Conservation (phyloP, 35 echinoderm and acorn worm species). For the Heliocidaris erythrogramma region DNA sequence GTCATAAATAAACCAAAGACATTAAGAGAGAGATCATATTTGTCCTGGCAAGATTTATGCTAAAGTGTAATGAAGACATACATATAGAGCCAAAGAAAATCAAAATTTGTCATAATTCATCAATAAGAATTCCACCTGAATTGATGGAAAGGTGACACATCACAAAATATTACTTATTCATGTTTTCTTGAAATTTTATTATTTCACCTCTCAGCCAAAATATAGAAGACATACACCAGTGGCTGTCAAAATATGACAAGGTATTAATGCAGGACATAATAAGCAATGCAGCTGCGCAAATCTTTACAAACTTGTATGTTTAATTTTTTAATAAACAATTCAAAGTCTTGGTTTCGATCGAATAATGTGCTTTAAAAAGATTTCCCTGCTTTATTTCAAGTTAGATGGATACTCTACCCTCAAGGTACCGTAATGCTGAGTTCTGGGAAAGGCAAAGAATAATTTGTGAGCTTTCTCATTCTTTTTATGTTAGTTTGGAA, state of each 20-base stretch:
- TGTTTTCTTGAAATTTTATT: neutral
- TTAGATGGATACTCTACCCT: neutral
- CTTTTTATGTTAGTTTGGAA: no score
- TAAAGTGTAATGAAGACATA: neutral
- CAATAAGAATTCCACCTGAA: neutral
- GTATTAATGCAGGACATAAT: neutral
- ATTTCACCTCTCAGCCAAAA: no score
- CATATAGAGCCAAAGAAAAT: neutral
- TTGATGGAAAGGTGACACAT: neutral
- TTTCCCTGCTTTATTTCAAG: neutral
- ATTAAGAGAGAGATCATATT: neutral
- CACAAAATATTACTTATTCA: neutral
- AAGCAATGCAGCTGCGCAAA: neutral
- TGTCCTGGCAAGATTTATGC: neutral
- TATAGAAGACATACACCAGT: neutral
- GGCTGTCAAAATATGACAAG: neutral
- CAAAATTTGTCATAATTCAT: neutral
- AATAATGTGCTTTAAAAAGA: neutral
- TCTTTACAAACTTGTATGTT: neutral
- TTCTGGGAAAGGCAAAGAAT: no score
- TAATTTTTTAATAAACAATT: neutral
- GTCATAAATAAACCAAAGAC: neutral
- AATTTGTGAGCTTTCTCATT: no score
- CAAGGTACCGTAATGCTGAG: no score
- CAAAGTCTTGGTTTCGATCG: neutral